Evolutionary conservation across 2,113 vertebrate genomes (phyloP), one percentile per base, ranked within the genome.

Genomic region (Columba janthina): DNA sequence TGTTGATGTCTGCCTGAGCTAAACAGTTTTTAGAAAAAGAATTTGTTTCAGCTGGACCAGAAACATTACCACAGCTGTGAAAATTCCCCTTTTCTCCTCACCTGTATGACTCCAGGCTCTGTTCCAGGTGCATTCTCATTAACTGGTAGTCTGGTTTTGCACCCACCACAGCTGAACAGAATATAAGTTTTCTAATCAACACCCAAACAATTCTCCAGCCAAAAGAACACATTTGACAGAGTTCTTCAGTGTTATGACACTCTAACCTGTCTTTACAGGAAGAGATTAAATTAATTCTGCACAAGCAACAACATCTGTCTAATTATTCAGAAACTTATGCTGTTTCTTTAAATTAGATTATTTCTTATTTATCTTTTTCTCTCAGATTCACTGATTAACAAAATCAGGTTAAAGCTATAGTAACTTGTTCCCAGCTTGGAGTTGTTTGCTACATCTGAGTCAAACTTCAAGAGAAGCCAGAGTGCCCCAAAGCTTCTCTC

Each of bases 121-220:
- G 40, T 72, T 93, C 83, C 88, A 94, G 44, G 44, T 54, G 34
- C 25, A 69, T 67, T 60, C 69, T 92, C 61, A 90, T 34, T 61
- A 90, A 36, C 21, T 28, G 13, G 34, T n/a, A 84, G 32, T 20
- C 65, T 86, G 38, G 16, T 51, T 83, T 92, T 60, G 53, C 40
- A 81, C 32, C 61, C 48, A 50, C 40, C 51, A 38, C 44, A 62
- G 31, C 19, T 82, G 40, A 85, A 61, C 42, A 71, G 38, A 36
- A 15, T 48, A 5, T 15, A 32, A 44, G 46, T 81, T 94, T 77
- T 92, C 79, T 53, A 54, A 32, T 32, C 65, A 60, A 88, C 88
- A 96, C 70, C 76, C 92, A 95, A 96, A 94, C 53, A 90, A 58
- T 34, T 65, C 44, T 72, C 61, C 54, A 87, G 83, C 86, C 91